Percentiles rank a stretch among this genome's conserved stretches.
These are phyloP conservation scores for Lota lota DNA, from an alignment of 2,113 vertebrate species.

Conservation along the genomic window DNA sequence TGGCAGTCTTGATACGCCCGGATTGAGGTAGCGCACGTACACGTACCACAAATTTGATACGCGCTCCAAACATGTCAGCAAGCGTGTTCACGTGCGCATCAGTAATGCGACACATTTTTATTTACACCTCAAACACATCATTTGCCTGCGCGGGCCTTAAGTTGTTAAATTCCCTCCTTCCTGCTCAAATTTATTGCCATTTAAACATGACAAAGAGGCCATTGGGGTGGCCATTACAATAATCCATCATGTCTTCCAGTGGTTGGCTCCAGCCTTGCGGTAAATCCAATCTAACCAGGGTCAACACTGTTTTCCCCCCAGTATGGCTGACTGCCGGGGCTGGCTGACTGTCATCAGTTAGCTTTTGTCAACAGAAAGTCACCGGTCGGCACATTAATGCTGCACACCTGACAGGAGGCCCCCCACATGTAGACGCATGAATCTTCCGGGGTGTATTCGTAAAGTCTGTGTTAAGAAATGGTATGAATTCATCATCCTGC, in stretches of 20 bases:
- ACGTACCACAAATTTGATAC: conserved; percentile 41
- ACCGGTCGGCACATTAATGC: conserved; percentile 77
- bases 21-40: conserved; percentile 64
- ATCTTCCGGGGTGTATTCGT: neutral
- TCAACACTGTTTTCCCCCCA: conserved; percentile 82
- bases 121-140: conserved; percentile 91
- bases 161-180: conserved; percentile 82
- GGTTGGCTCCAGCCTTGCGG: conserved; percentile 83
- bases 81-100: conserved; percentile 67
- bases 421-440: neutral
- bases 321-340: conserved; percentile 73
- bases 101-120: conserved; percentile 84
- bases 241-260: conserved; percentile 96
- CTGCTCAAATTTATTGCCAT: conserved; percentile 92
- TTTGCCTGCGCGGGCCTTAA: conserved; percentile 69
- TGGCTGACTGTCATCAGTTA: conserved; percentile 86
- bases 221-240: conserved; percentile 89
- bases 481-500: too few relatives aligned
- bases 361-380: conserved; percentile 93
- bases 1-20: conserved; percentile 25
- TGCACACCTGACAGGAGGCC: conserved; percentile 29
- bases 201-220: conserved; percentile 97
- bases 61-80: conserved; percentile 39
- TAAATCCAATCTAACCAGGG: conserved; percentile 95
- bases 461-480: too few relatives aligned